Conservation (phyloP, 2,888 invertebrate genomes). For the Pachliopta kotzebuea region DNA sequence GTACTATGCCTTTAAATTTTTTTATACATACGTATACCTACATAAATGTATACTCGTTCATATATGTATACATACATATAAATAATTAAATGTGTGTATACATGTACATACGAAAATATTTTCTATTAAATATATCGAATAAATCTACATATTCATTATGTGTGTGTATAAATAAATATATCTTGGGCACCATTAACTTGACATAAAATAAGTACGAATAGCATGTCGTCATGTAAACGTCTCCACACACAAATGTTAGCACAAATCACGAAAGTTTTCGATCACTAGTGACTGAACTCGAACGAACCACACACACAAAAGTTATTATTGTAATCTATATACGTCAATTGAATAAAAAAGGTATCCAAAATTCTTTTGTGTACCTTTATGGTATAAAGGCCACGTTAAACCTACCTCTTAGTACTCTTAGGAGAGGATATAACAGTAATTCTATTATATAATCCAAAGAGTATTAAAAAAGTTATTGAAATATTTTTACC, state of each 20-base stretch:
- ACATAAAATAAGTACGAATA: conserved; percentile 56
- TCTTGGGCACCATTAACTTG: conserved; percentile 51
- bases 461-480: conserved; percentile 48
- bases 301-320: conserved; percentile 32
- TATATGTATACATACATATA: conserved; percentile 30
- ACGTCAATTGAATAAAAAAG: conserved; percentile 44
- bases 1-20: conserved; percentile 32
- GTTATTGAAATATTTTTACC: conserved; percentile 23
- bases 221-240: conserved; percentile 43
- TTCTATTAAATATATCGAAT: conserved; percentile 21
- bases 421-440: conserved; percentile 44
- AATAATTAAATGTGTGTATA: conserved; percentile 21
- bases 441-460: conserved; percentile 24
- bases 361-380: conserved; percentile 53
- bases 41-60: not conserved
- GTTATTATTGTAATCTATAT: conserved; percentile 39
- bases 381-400: conserved; percentile 42
- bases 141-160: conserved; percentile 14
- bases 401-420: conserved; percentile 36
- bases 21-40: conserved; percentile 21
- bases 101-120: conserved; percentile 11
- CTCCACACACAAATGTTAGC: conserved; percentile 36
- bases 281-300: conserved; percentile 32
- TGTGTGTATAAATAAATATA: conserved; percentile 33
- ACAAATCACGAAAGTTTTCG: conserved; percentile 35